A percentile compares a stretch with the other conserved stretches of the same genome.
Evolutionary conservation across 1,140 invertebrate species (phyloP).

Genomic region (Mamestra configurata): DNA sequence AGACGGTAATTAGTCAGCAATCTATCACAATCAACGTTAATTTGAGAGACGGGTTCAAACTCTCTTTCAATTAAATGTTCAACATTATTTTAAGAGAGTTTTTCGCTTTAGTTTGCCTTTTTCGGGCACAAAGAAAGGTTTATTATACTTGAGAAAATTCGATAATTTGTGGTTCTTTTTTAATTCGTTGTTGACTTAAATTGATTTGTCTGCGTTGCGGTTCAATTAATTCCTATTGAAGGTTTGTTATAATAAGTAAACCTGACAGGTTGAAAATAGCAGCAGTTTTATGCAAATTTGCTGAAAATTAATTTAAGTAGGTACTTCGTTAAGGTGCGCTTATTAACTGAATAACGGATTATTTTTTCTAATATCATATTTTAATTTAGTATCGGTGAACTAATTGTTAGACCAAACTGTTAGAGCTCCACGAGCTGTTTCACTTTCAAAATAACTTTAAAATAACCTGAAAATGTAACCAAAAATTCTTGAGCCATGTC

Average conservation of each 20-base stretch:
- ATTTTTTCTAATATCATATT: too few species aligned
- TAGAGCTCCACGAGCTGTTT: too few species aligned
- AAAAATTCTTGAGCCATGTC: background rate
- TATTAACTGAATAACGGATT: too few species aligned
- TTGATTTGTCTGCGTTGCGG: constrained; percentile 1
- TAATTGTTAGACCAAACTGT: too few species aligned
- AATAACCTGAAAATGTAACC: too few species aligned
- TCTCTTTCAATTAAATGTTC: constrained; percentile 46
- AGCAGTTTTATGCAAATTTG: too few species aligned
- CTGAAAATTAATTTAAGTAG: too few species aligned
- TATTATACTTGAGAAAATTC: constrained; percentile 26
- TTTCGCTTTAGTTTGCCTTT: constrained; percentile 19
- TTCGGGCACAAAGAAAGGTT: constrained; percentile 11
- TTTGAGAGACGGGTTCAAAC: constrained; percentile 28
- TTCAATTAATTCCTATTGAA: background rate
- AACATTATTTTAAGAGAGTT: constrained; percentile 29
- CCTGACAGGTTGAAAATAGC: too few species aligned
- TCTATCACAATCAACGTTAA: constrained; percentile 49
- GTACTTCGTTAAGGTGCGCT: too few species aligned
- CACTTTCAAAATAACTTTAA: too few species aligned
- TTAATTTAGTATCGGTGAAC: too few species aligned
- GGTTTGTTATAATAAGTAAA: too few species aligned
- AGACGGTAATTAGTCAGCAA: constrained; percentile 35
- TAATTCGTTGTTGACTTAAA: constrained; percentile 1
- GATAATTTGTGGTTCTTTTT: constrained; percentile 18